Evolutionary conservation across 2,888 invertebrate species (phyloP).

Genomic region (Cepaea hortensis): DNA sequence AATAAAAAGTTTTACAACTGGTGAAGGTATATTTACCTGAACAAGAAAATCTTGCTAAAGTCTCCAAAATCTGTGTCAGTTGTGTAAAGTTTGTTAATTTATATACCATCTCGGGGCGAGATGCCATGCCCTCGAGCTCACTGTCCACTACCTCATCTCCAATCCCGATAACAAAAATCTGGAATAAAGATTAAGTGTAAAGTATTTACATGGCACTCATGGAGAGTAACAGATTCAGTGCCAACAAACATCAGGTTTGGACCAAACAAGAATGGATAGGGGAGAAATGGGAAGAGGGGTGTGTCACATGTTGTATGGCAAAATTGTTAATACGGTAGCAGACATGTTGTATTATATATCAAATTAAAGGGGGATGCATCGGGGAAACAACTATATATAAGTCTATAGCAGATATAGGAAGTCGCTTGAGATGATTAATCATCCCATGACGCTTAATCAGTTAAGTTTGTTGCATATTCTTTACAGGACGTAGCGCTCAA

Average conservation of each 20-base stretch:
- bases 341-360: too few species aligned
- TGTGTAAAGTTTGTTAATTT: conserved; percentile 1
- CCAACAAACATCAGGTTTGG: background rate
- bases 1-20: background rate
- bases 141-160: background rate
- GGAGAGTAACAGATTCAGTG: background rate
- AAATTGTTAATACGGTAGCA: too few species aligned
- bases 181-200: background rate
- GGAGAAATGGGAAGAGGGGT: too few species aligned
- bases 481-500: too few species aligned
- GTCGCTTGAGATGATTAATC: too few species aligned
- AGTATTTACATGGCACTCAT: background rate
- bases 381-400: too few species aligned
- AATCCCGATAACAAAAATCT: conserved; percentile 20
- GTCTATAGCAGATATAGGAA: too few species aligned
- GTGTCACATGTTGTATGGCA: too few species aligned
- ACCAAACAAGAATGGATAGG: too few species aligned
- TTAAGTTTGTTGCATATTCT: too few species aligned
- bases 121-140: background rate
- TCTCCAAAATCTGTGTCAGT: background rate
- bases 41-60: background rate
- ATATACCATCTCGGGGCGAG: conserved; percentile 11
- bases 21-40: conserved; percentile 1
- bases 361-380: too few species aligned
- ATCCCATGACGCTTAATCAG: too few species aligned